Evolutionary conservation across 2,888 invertebrate species (phyloP).

Genomic region (Sinelater perroti): DNA sequence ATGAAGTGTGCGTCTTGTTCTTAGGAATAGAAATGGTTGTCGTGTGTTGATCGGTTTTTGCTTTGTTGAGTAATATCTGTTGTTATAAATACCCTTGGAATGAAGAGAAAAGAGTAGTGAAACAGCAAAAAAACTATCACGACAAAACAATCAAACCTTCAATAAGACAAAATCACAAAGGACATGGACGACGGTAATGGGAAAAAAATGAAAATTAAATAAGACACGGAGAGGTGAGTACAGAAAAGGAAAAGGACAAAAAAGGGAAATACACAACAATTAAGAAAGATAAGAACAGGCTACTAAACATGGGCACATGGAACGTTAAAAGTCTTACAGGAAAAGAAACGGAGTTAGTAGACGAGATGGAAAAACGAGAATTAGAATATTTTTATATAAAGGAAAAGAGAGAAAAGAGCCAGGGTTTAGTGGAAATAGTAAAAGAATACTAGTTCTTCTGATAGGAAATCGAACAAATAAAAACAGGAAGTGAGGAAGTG

Average conservation of each 20-base stretch:
- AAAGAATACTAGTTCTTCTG: not conserved
- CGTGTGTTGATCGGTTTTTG: no score
- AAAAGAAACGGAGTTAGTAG: not conserved
- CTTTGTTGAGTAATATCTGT: no score
- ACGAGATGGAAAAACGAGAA: not conserved
- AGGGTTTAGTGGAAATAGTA: not conserved
- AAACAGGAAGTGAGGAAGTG: not conserved
- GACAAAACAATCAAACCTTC: not conserved
- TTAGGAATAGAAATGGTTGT: no score
- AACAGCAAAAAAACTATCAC: not conserved
- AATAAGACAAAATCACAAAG: not conserved
- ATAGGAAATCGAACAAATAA: not conserved
- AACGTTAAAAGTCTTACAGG: not conserved
- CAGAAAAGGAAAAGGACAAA: not conserved
- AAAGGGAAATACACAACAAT: not conserved
- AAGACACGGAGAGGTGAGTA: not conserved
- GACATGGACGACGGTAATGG: not conserved
- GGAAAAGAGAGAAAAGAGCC: not conserved
- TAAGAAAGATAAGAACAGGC: not conserved
- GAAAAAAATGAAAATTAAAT: conserved; percentile 1
- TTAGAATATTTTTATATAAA: not conserved
- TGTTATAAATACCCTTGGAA: not conserved
- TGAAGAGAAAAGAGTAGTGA: not conserved
- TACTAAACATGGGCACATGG: not conserved
- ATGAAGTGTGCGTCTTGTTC: no score